Evolutionary conservation across 2,113 vertebrate genomes (phyloP), one percentile per base, ranked within the genome.

Genomic region (Thalassarche chlororhynchos): DNA sequence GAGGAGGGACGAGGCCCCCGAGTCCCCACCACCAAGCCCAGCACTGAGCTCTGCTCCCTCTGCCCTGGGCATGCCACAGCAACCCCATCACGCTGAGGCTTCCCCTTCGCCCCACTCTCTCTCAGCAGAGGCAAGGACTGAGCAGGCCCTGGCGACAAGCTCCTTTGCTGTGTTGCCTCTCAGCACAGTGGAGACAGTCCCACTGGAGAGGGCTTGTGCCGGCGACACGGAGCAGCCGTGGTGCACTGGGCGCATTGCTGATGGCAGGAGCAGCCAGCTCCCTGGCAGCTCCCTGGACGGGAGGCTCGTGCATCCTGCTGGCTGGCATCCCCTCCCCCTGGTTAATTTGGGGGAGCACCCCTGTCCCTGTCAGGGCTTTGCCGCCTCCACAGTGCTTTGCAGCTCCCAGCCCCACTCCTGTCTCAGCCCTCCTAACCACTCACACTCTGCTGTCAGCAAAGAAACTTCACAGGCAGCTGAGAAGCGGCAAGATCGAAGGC

Each of bases 271-370:
- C 54, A 54, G 38, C 17, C 46, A 32, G 17, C 11, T 58, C 26
- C 36, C 69, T 46, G 61, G 34, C 51, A 70, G 31, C 8, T 75
- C 23, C 44, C 61, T n/a, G 38, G 52, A n/a, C 24, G 44, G 14
- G 19, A 9, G 1, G 29, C 24, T 93, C 1, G 0, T 20, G 13
- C 34, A 58, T 54, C 17, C 46, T 0, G 0, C 70, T 52, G 46
- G 6, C 51, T 84, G 74, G 20, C 42, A 83, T 17, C 14, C 5
- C 17, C 17, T 16, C 16, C 5, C 18, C 15, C 8, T 44, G 1
- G 0, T 20, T 34, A 31, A 16, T 51, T 5, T 82, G 42, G 20
- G 18, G 18, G 14, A 83, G 4, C 31, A 36, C 4, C 6, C 2
- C 9, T 61, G 31, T 32, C 24, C 9, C 28, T 40, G 7, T 32